These are phyloP conservation scores for Buceros bicornis DNA, from an alignment of 2,797 vertebrate species.

Conservation along the genomic window DNA sequence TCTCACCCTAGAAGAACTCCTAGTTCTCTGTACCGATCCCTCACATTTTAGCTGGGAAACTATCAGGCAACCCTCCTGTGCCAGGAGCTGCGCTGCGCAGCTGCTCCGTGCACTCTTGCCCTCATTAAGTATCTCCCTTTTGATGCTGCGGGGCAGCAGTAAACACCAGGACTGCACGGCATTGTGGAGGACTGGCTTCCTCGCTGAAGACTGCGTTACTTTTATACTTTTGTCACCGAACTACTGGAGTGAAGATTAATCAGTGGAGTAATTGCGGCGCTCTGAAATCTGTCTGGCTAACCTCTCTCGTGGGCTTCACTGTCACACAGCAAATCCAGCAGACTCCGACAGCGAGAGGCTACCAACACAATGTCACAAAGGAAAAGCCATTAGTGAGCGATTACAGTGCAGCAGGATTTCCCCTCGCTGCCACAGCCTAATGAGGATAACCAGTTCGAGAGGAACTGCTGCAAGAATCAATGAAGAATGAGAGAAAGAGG, in stretches of 20 bases:
- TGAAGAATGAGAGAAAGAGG: constrained; percentile 33
- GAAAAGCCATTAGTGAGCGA: constrained; percentile 69
- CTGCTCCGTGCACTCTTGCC: constrained; percentile 1
- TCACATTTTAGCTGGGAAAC: neutral
- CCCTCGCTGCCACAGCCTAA: constrained; percentile 30
- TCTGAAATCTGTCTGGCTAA: neutral
- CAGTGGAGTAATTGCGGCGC: neutral
- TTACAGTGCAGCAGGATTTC: constrained; percentile 53
- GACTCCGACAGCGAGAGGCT: neutral
- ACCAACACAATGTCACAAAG: constrained; percentile 47
- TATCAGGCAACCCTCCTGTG: neutral
- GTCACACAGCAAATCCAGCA: neutral
- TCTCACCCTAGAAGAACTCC: neutral
- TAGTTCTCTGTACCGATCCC: neutral
- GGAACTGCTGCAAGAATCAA: constrained; percentile 23
- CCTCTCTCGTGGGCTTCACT: neutral
- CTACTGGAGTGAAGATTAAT: constrained; percentile 31
- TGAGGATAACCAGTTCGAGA: constrained; percentile 24
- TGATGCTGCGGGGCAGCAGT: constrained; percentile 12
- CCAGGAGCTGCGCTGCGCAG: neutral
- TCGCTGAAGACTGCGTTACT: neutral
- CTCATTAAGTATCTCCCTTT: constrained; percentile 32
- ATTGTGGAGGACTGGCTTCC: neutral
- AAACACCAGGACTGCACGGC: neutral
- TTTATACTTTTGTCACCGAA: neutral